These are phyloP conservation scores for Vulpes ferrilata DNA, from an alignment of 2,113 vertebrate genomes.

Conservation along the genomic window DNA sequence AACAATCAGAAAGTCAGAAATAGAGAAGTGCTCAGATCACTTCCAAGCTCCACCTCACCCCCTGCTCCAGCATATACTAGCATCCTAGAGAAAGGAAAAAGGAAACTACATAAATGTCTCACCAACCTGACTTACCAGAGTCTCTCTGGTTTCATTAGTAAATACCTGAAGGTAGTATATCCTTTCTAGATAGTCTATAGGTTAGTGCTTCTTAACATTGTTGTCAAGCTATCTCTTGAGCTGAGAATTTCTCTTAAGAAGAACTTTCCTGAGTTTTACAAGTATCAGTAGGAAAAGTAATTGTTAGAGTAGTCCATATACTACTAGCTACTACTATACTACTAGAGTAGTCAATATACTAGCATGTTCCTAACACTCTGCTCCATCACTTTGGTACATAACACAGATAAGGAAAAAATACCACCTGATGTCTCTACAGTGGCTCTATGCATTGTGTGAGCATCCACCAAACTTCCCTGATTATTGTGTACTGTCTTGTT, in stretches of 20 bases:
- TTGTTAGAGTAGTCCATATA: neutral
- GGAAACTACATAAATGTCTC: neutral
- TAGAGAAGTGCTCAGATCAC: neutral
- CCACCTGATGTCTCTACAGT: neutral
- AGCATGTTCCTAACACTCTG: neutral
- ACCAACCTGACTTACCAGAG: neutral
- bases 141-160: conserved; percentile 13
- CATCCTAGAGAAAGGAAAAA: neutral
- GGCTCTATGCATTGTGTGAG: neutral
- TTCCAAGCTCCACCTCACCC: conserved; percentile 19
- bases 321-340: too few relatives aligned
- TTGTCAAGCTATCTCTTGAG: neutral
- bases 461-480: neutral
- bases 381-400: neutral
- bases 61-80: neutral
- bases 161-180: neutral
- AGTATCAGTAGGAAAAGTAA: conserved; percentile 47
- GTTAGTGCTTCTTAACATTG: neutral
- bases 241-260: neutral
- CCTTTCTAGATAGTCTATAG: neutral
- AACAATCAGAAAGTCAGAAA: conserved; percentile 32
- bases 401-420: neutral
- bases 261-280: conserved; percentile 47
- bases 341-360: neutral
- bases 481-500: neutral